Base-by-base conservation (phyloP, 2,888 invertebrate species). In the Sinotaia quadrata region DNA sequence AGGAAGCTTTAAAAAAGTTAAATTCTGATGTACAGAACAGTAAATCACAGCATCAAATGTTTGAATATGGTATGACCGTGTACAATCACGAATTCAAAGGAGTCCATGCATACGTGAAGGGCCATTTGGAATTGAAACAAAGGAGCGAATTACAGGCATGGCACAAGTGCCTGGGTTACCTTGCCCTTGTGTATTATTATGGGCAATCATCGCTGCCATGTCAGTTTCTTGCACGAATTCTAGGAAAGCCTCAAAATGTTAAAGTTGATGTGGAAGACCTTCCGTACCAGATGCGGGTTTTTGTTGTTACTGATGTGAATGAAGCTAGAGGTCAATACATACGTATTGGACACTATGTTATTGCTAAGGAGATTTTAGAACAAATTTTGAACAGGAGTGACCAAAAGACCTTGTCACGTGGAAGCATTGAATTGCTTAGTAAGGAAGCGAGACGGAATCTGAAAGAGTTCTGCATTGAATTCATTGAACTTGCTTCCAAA, bases 291-390 rank as follows among this genome's bases (percentile, higher is more conserved):
- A 51, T 73, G 12, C 61, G 60, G 47, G 67, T 69, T 24, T 77
- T 77, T 56, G 57, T 77, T 15, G 71, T 74, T 0, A 47, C 57
- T 15, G 75, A 75, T 21, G 62, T 49, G 4, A 63, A 29, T 36
- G 71, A 76, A 31, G 72, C 68, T 4, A 67, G 67, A 24, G 31
- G 24, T 3, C 71, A 75, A 10, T 63, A 62, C 29, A 68, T 75
- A 18, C 69, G 78, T 10, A 75, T 76, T n/a, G 67, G 72, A 52
- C 75, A 78, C 44, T 78, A 77, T 61, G 34, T 70, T 18, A 58
- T 79, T 24, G 78, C 78, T 10, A 74, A 75, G 41, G 78, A 76
- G 71, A 78, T 79, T 34, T 56, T 67, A 10, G 66, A 65, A 31
- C 63, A 69, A n/a, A 49, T 65, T 2, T 52, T 66, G 8, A 61